A percentile compares a stretch with the other conserved stretches of the same genome.
phyloP scores from a whole-genome alignment of 2,113 vertebrate species.

The Acrocephalus arundinaceus region DNA sequence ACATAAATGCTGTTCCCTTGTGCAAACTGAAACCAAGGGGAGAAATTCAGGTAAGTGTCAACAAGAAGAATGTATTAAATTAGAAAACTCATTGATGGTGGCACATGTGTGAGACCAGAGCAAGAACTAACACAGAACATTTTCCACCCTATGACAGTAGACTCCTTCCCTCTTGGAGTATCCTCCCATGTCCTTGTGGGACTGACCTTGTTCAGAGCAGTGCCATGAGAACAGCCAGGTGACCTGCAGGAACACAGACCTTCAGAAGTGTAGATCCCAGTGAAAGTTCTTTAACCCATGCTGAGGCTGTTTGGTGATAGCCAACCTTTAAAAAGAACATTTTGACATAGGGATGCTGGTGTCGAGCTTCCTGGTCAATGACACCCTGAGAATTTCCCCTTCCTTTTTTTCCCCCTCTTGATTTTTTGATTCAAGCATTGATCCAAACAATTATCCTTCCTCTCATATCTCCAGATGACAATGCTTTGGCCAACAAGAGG shows the following conservation, averaged over 20 bases:
- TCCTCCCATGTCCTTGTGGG: not conserved
- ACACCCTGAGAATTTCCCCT: not conserved
- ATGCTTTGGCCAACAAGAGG: not conserved
- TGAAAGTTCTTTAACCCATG: not conserved
- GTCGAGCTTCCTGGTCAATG: not conserved
- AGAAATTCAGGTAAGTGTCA: not conserved
- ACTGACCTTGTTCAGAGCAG: not conserved
- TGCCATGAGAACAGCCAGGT: not conserved
- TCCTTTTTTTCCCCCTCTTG: not conserved
- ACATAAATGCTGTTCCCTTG: not conserved
- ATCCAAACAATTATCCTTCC: not conserved
- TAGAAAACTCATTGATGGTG: not conserved
- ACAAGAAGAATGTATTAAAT: not conserved
- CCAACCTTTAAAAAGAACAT: not conserved
- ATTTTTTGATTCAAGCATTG: not conserved
- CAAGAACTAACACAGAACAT: not conserved
- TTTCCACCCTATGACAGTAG: not conserved
- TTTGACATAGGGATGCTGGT: not conserved
- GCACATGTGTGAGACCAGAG: accelerated
- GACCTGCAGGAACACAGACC: not conserved
- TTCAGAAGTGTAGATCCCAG: not conserved
- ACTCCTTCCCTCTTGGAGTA: not conserved
- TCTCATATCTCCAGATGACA: not conserved
- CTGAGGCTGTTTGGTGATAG: not conserved
- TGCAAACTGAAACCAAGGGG: not conserved